phyloP scores from a whole-genome alignment of 2,113 vertebrate genomes.

The Ellobius talpinus region DNA sequence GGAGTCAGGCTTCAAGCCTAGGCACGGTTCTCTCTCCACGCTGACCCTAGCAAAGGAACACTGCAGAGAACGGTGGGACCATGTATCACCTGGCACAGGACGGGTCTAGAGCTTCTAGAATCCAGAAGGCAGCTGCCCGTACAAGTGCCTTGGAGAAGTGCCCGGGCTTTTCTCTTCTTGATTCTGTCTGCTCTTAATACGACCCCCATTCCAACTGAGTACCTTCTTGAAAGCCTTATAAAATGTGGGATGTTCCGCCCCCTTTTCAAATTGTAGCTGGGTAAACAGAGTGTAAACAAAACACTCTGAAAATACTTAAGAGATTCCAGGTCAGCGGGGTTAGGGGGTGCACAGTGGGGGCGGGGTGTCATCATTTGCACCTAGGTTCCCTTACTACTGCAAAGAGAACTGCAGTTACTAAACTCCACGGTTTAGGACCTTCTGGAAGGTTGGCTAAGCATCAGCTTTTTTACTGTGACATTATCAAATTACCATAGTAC shows the following conservation, averaged over 20 bases:
- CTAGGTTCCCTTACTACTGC: background rate
- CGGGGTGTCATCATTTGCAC: background rate
- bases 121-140: background rate
- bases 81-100: rapidly evolving
- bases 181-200: background rate
- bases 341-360: background rate
- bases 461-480: constrained; percentile 31
- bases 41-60: background rate
- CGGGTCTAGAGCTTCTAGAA: background rate
- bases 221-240: background rate
- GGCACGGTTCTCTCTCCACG: background rate
- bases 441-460: constrained; percentile 38
- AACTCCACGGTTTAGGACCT: background rate
- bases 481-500: constrained; percentile 9
- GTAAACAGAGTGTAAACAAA: background rate
- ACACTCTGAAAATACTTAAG: background rate
- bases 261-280: background rate
- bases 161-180: background rate
- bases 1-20: background rate
- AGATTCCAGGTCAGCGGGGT: background rate
- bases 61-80: too few relatives aligned
- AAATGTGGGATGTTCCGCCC: background rate
- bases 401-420: constrained; percentile 9
- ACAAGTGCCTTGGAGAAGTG: background rate
- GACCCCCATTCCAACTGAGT: background rate